Base-by-base conservation (phyloP, 2,888 invertebrate species). In the Drosophila mayaguana region DNA sequence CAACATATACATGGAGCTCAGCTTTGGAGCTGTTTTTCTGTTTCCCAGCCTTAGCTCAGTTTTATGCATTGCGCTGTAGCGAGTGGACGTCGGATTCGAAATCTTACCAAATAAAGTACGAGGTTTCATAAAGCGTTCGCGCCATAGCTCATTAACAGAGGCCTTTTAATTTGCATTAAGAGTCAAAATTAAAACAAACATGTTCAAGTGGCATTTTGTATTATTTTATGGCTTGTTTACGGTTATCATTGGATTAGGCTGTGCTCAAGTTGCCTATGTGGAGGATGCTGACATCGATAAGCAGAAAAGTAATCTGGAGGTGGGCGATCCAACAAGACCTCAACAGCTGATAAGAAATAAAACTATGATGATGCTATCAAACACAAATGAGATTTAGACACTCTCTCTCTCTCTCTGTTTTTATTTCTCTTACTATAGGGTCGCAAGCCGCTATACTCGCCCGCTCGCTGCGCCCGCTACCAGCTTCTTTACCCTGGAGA, bases 401-500 rank as follows among this genome's bases (percentile, higher is more conserved):
- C 16, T 14, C 54, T 40, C 12, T 12, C 60, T 46, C 12, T 16
- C 46, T 36, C 50, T 12, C 40, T 48, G 18, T 20, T 16, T 28
- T 0, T 57, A 53, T 53, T 25, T 18, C 22, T 40, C 36, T 42
- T 32, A 14, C 57, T 57, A 32, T 63, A 91, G 91, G 91, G 91
- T 36, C 91, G 95, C 7, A 91, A 92, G 63, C 95, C 96, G 11
- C 91, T 95, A 2, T 94, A 92, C 74, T 92, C 94, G 32, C 95
- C 95, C 1, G 93, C 94, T 0, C 93, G 92, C 81, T 96, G 96
- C 86, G 94, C 94, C 2, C 93, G 93, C 46, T 95, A 95, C 88
- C 95, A 96, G 92, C 89, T 95, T 0, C 94, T 94, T 9, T 96
- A 96, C 90, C 95, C 96, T 0, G 95, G 95, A 2, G 94, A 95